Evolutionary conservation across 2,888 invertebrate genomes (phyloP).

Genomic region (Drosophila mimetica): DNA sequence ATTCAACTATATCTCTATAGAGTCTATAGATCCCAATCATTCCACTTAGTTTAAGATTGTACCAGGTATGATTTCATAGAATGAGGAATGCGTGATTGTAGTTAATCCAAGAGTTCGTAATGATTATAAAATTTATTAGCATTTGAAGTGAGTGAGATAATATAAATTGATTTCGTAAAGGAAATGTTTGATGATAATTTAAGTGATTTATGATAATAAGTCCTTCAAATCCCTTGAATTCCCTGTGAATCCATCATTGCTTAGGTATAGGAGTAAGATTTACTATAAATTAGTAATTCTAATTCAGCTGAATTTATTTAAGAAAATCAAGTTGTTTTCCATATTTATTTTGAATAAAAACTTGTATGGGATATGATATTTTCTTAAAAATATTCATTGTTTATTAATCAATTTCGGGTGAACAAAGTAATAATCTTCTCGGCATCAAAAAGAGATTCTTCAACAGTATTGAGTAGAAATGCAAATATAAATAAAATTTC

Average conservation of each 20-base stretch:
- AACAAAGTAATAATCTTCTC: conserved; percentile 30
- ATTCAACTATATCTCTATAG: no score
- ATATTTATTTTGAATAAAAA: not conserved
- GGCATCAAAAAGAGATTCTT: conserved; percentile 37
- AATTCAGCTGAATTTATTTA: not conserved
- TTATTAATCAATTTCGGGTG: conserved; percentile 38
- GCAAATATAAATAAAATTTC: conserved; percentile 43
- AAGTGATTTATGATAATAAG: no score
- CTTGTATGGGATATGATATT: not conserved
- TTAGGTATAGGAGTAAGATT: no score
- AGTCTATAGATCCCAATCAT: not conserved
- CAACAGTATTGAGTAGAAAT: conserved; percentile 43
- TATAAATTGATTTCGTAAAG: no score
- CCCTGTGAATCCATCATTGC: no score
- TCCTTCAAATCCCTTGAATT: no score
- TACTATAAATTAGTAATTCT: no score
- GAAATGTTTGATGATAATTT: no score
- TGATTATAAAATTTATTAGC: not conserved
- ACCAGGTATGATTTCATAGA: not conserved
- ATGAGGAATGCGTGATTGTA: not conserved
- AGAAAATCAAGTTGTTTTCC: not conserved
- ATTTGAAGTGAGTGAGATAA: not conserved
- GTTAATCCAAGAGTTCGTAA: not conserved
- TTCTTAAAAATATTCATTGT: conserved; percentile 29
- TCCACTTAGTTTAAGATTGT: not conserved